Base-by-base conservation (phyloP, 2,888 invertebrate species). In the Dione vanillae region DNA sequence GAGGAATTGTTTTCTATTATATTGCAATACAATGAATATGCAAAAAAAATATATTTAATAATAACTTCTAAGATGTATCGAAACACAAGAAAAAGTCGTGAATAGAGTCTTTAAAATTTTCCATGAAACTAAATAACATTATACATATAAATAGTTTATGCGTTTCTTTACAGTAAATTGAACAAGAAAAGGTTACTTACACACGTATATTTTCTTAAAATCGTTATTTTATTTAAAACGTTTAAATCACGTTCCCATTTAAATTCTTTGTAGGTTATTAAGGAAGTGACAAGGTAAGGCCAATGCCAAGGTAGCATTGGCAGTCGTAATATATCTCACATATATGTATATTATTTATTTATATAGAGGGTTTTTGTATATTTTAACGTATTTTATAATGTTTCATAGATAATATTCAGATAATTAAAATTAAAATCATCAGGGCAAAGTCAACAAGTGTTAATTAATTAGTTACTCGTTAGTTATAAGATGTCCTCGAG, bases 211-310 rank as follows among this genome's bases (percentile, higher is more conserved):
- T 40, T 52, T 52, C n/a, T 5, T 19, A 41, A 65, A 65, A 65
- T 51, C 12, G 35, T 19, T 37, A 37, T 56, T 40, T 37, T 16
- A 56, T 56, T 37, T 56, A 56, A 56, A 56, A 56, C 56, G 11
- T n/a, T 37, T 37, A 56, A 61, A n/a, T 45, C 27, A 61, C 61
- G 61, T 45, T 27, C n/a, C n/a, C 43, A 45, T 61, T 61, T 27
- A 45, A 61, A 45, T 61, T 61, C 20, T 61, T 61, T 27, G 43
- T 59, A 59, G 59, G 52, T 66, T 54, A 20, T 74, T 70, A 58
- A 72, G 74, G 74, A 74, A 74, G 74, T 72, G 54, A 51, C 67
- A 49, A 65, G 59, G 67, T 65, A 70, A 74, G 65, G 72, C 65
- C 74, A 74, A 67, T 74, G 74, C 69, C 74, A 72, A 74, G 72